Conservation (phyloP, 2,888 invertebrate species). For the Ormyrus nitidulus region DNA sequence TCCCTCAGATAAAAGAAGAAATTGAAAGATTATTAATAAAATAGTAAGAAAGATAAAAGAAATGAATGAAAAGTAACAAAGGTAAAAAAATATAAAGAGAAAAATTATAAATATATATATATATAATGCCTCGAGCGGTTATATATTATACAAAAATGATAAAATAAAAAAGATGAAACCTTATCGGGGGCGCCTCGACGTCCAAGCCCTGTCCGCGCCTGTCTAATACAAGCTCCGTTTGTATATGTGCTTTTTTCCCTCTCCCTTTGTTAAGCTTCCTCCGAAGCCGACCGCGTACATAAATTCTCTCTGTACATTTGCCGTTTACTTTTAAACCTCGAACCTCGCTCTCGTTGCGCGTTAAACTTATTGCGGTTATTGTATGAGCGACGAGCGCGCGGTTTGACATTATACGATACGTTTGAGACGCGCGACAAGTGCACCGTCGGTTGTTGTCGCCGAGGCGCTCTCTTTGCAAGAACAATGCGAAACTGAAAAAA, state of each 20-base stretch:
- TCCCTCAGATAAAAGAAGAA: constrained; percentile 42
- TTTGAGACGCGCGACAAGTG: neutral
- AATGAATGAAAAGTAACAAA: constrained; percentile 8
- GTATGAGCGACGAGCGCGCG: neutral
- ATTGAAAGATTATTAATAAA: constrained; percentile 20
- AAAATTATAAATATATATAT: constrained; percentile 51
- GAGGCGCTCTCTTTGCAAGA: constrained; percentile 41
- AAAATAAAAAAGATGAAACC: constrained; percentile 59
- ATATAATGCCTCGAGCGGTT: constrained; percentile 61
- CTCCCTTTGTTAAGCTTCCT: neutral
- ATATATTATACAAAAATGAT: constrained; percentile 65
- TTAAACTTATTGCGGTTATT: neutral
- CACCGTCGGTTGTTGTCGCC: constrained; percentile 8
- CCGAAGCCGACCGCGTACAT: neutral
- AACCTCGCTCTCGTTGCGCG: constrained; percentile 23
- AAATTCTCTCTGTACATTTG: neutral
- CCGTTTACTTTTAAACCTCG: neutral
- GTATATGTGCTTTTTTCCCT: too few species aligned
- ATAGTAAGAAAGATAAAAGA: neutral
- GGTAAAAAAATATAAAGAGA: constrained; percentile 15
- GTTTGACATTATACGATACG: constrained; percentile 15
- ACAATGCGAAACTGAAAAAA: constrained; percentile 54
- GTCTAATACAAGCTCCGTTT: too few species aligned
- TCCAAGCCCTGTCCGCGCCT: neutral
- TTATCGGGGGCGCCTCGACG: constrained; percentile 45